Evolutionary conservation across 2,888 invertebrate genomes (phyloP), one percentile per base, ranked within the genome.

Genomic region (Vanessa cardui): DNA sequence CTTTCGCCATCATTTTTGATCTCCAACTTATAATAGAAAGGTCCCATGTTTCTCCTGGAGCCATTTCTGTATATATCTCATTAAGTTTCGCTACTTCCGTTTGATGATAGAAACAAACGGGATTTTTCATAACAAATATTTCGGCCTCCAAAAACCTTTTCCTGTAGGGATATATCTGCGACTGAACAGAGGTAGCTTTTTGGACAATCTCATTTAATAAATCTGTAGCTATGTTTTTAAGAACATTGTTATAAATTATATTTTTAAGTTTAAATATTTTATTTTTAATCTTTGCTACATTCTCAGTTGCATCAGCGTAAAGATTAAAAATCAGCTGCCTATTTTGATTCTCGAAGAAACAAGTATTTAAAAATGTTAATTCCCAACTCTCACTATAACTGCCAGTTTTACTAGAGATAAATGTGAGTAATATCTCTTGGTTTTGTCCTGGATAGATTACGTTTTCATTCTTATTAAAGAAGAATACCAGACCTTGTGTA

Each of bases 401-500:
- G 2, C 89, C 88, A 1, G 89, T 80, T 26, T 76, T 77, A 7
- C 83, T 80, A 1, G 92, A 86, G 58, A 89, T 76, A 74, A 94
- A 95, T 72, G 92, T 94, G 45, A 94, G 85, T 16, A 76, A 81
- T 54, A 94, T 74, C 44, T 86, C 74, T 52, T 85, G 85, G 4
- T 76, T 83, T 73, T 94, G 90, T 0, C 94, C 93, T 1, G 94
- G 94, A 0, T 88, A 80, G 52, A 95, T 70, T 0, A 93, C 78
- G 20, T 91, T 86, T 77, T 93, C 93, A 72, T 93, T 94, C 81
- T 94, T 94, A 67, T 94, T 90, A 69, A 95, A 95, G 77, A 88
- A 94, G 76, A 94, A 95, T 0, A 86, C 85, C 77, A 88, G 92
- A 52, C 82, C 85, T 64, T 77, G 80, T 45, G 72, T 74, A 54